Evolutionary conservation across 2,888 invertebrate genomes (phyloP), one percentile per base, ranked within the genome.

Genomic region (Epistrophella euchroma): DNA sequence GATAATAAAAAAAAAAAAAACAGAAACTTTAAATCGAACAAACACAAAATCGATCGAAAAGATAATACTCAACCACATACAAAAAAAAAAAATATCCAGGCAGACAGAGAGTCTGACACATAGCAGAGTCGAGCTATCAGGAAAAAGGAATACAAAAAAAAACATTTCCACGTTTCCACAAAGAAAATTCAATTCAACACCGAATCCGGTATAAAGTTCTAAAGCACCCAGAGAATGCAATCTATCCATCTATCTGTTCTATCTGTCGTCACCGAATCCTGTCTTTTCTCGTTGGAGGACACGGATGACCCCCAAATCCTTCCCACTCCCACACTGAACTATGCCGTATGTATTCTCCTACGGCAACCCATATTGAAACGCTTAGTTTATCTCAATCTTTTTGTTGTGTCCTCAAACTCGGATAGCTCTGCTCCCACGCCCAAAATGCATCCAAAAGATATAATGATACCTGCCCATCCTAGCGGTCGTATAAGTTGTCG

Each of bases 171-270:
- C 56, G 13, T 35, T 76, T 76, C 22, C 62, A 56, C 66, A 71
- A 85, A 76, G 80, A 71, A 80, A 76, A 72, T 79, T 72, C 76
- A 79, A 85, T 80, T 79, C 75, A 68, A 73, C 73, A 60, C 68
- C 70, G 78, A 84, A 84, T 74, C 74, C 74, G 73, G 72, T 19
- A 76, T 50, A 80, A 85, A 68, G 74, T 74, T 85, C 79, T 56
- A 74, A n/a, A n/a, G 56, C 74, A 75, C 79, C 79, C 22, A 68
- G 50, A 75, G 79, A 84, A 79, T 79, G 74, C 84, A 79, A 84
- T 84, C 79, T 75, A 78, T 71, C 79, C 74, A 66, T 79, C 71
- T 71, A 76, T 72, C 76, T 75, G 68, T 66, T 71, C 71, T 71
- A 56, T 84, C 74, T 79, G 75, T 84, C 79, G 64, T 74, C 79